Evolutionary conservation across 2,113 vertebrate species (phyloP), one percentile per base, ranked within the genome.

Genomic region (Proterorhinus semilunaris): DNA sequence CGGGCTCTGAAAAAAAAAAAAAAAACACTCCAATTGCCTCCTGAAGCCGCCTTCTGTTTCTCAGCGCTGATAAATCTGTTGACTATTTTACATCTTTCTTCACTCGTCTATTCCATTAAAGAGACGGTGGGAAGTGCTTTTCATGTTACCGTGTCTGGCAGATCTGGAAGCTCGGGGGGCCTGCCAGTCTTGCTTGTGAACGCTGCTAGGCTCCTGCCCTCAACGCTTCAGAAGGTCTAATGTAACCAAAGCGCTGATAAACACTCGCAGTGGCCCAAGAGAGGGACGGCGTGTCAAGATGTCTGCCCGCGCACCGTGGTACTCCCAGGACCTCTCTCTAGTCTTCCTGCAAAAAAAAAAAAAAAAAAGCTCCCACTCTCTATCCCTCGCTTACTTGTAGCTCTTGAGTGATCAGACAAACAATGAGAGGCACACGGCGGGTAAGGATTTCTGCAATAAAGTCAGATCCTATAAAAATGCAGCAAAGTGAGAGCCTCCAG

Each of bases 171-270:
- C 54, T 62, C 6, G 10, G 27, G 27, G 66, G 61, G 68, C 50
- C 80, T 13, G 71, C 8, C 64, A 77, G 62, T 77, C 66, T 74
- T 55, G 62, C 36, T 68, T 44, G 62, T 55, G 66, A 52, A n/a
- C 12, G 47, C 49, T 21, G 44, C 36, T 47, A 13, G 66, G 49
- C 16, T 49, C 55, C 68, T 13, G 11, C 13, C n/a, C 9, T n/a
- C 45, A 4, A 71, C 62, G 46, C 64, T 83, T 87, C 74, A 79
- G 72, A 21, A 83, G 11, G 52, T 66, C 62, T 84, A 74, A 85
- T 80, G 62, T 74, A 71, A 65, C 68, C 69, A 83, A 81, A 84
- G 68, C 63, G 78, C 76, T 66, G 64, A 84, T 80, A 81, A 83
- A 82, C 65, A 71, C 65, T 71, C 55, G 54, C 51, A n/a, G 58